Percentiles rank a stretch among this genome's conserved stretches.
These are phyloP conservation scores for Phasianus colchicus DNA, from an alignment of 2,113 vertebrate species.

Conservation along the genomic window DNA sequence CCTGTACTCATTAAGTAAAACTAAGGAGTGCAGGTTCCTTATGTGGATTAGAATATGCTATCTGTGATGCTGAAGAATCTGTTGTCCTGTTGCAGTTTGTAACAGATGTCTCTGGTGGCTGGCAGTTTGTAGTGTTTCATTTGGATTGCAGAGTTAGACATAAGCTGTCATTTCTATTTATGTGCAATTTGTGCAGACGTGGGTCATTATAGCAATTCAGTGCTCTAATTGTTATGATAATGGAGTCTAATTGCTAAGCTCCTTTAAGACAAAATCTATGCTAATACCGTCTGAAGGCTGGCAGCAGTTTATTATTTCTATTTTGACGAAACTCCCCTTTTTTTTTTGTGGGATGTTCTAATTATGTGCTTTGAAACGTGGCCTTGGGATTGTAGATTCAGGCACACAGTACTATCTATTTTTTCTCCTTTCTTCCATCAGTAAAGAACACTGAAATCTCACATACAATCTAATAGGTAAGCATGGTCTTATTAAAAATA, in stretches of 20 bases:
- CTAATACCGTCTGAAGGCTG: constrained; percentile 37
- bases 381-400: background rate
- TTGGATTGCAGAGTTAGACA: constrained; percentile 3
- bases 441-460: background rate
- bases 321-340: constrained; percentile 11
- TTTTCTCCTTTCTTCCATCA: background rate
- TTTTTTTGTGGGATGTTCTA: background rate
- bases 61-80: background rate
- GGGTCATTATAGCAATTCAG: constrained; percentile 50
- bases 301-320: constrained; percentile 31
- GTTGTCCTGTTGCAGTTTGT: background rate
- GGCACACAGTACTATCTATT: background rate
- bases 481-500: background rate
- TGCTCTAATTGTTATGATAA: constrained; percentile 56
- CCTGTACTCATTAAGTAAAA: background rate
- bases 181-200: constrained; percentile 32
- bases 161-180: constrained; percentile 43
- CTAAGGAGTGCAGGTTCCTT: background rate
- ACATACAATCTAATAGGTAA: background rate
- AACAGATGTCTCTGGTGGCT: background rate
- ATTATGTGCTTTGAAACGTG: constrained; percentile 42
- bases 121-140: background rate
- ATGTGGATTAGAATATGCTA: background rate
- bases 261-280: constrained; percentile 39
- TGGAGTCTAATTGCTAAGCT: constrained; percentile 59